Percentiles rank a stretch among this genome's conserved stretches.
Conservation (phyloP, 2,797 vertebrate species). For the Myotis daubentonii region DNA sequence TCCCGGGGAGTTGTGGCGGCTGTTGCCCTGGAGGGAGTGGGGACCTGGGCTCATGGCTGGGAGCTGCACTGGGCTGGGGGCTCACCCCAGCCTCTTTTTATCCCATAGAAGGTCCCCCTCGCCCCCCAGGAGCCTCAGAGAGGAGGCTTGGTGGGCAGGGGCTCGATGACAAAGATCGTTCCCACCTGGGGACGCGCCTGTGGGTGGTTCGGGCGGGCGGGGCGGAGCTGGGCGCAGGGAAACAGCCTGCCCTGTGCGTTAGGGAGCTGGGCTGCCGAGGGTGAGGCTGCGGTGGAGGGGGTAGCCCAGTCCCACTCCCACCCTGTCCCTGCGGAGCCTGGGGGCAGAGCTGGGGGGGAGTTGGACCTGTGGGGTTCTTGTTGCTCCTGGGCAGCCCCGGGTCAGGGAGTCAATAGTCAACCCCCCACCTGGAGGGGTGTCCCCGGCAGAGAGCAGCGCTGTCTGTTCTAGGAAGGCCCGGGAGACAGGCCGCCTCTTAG, state of each 20-base stretch:
- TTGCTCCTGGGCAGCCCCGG: neutral
- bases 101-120: neutral
- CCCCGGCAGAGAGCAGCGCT: neutral
- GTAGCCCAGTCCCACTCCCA: neutral
- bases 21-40: fast-evolving
- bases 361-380: neutral
- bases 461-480: neutral
- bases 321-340: fast-evolving
- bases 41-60: neutral
- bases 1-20: neutral
- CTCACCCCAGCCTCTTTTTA: neutral
- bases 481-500: neutral
- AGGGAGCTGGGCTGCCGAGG: neutral
- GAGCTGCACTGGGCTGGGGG: neutral
- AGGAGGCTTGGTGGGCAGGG: neutral
- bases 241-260: fast-evolving
- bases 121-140: neutral
- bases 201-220: neutral
- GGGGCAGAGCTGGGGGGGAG: too few relatives aligned
- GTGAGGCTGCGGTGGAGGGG: neutral
- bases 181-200: fast-evolving
- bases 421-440: neutral
- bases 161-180: fast-evolving
- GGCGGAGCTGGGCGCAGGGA: neutral
- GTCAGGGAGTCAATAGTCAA: neutral